Evolutionary conservation across 2,888 invertebrate species (phyloP), one percentile per base, ranked within the genome.

Genomic region (Eupsilia transversa): DNA sequence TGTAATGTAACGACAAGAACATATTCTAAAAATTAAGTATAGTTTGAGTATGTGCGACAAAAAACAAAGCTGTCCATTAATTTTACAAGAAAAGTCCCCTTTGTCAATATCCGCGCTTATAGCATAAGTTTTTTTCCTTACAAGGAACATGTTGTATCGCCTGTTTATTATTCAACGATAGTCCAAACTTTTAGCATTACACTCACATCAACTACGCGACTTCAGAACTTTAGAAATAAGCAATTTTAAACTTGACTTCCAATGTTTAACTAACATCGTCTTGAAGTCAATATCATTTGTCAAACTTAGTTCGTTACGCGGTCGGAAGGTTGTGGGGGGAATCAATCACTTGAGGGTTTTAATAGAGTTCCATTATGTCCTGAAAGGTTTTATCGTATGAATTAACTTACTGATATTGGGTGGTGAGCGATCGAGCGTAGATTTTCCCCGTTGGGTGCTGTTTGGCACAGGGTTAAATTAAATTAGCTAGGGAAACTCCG

Each of bases 301-400:
- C 72, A 75, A 86, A 86, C 43, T 86, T 87, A 72, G 74, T 77
- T 86, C 76, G 63, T 86, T 83, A 87, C 56, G 38, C 72, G 87
- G 66, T 70, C 12, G 63, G n/a, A 20, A 67, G 60, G 59, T 56
- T 60, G 38, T 9, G 61, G 6, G 54, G 59, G 10, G 54, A 83
- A 83, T 80, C 85, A 74, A 87, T 86, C 79, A 77, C 65, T 67
- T 69, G 43, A 2, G 30, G 68, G 41, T 12, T 61, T 57, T 59
- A 80, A 41, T 76, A 17, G 54, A 60, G 43, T 81, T 78, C 49
- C 61, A 82, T 70, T 64, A 82, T 64, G 66, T 33, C 9, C 54
- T 30, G 41, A 69, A 65, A 60, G 38, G 69, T 75, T 64, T 46
- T 43, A 52, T 57, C 20, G n/a, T 5, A 35, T 63, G 27, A 30